Evolutionary conservation across 1,140 invertebrate genomes (phyloP).

Genomic region (Saccostrea glomerata): DNA sequence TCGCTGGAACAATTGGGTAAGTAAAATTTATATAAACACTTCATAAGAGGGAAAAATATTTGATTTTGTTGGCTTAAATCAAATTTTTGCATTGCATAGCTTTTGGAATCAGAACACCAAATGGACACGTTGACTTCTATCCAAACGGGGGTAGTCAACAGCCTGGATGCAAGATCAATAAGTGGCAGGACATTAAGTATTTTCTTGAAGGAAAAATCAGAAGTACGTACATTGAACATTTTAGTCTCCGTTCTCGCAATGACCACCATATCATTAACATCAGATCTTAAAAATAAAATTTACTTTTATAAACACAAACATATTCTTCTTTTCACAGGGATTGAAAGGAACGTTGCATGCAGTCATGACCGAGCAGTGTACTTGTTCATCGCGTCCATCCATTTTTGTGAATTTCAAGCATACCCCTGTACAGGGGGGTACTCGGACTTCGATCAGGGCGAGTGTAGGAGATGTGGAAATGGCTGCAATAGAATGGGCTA

Average conservation of each 20-base stretch:
- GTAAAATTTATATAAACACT: not conserved
- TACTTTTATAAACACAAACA: not conserved
- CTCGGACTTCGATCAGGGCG: slow-evolving; percentile 86
- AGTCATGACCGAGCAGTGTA: slow-evolving; percentile 93
- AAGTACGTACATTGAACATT: not conserved
- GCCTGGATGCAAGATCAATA: slow-evolving; percentile 71
- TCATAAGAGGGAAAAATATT: not conserved
- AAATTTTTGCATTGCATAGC: not conserved
- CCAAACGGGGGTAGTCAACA: slow-evolving; percentile 76
- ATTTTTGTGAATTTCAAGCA: slow-evolving; percentile 86
- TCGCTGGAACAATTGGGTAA: slow-evolving; percentile 82
- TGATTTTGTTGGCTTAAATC: not conserved
- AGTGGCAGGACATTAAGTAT: slow-evolving; percentile 49
- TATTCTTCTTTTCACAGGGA: slow-evolving; percentile 54
- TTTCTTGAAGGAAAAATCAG: slow-evolving; percentile 42
- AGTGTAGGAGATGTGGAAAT: slow-evolving; percentile 87
- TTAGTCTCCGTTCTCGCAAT: no score
- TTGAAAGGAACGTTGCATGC: slow-evolving; percentile 84
- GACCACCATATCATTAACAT: no score
- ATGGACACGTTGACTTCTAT: slow-evolving; percentile 91
- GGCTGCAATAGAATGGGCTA: slow-evolving; percentile 90
- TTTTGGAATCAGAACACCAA: slow-evolving; percentile 61
- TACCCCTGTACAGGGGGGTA: slow-evolving; percentile 80
- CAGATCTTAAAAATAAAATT: no score
- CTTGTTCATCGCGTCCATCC: slow-evolving; percentile 93